phyloP scores from a whole-genome alignment of 1,140 invertebrate genomes.

The Euwallacea fornicatus region DNA sequence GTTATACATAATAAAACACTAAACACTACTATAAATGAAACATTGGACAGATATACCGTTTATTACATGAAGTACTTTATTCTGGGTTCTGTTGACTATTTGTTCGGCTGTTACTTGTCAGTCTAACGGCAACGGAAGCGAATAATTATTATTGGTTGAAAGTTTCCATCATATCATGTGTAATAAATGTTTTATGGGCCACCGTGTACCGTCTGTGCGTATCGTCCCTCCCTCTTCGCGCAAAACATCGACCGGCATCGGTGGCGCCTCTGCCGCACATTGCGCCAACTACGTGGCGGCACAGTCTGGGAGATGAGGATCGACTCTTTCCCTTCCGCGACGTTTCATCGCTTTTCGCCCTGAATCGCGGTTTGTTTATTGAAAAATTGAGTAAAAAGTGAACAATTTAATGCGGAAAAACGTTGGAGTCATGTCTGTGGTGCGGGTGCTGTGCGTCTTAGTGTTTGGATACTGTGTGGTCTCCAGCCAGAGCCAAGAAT shows the following conservation, averaged over 20 bases:
- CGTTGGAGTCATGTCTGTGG: constrained; percentile 28
- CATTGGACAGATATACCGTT: too few species aligned
- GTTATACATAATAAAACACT: too few species aligned
- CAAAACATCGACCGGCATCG: constrained; percentile 26
- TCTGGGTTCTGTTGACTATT: too few species aligned
- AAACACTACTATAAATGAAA: too few species aligned
- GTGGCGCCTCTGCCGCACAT: constrained; percentile 28
- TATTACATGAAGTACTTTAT: too few species aligned
- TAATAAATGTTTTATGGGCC: background rate
- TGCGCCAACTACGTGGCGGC: constrained; percentile 27
- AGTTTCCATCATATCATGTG: too few species aligned
- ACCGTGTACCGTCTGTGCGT: constrained; percentile 4
- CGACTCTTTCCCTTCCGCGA: constrained; percentile 31
- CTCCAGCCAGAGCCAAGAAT: constrained; percentile 31
- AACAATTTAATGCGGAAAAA: constrained; percentile 2
- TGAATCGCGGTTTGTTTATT: constrained; percentile 22
- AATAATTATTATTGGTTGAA: too few species aligned
- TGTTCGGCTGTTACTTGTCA: too few species aligned
- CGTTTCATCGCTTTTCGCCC: constrained; percentile 11
- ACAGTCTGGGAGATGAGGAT: constrained; percentile 24
- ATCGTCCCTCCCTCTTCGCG: constrained; percentile 10
- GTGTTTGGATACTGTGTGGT: constrained; percentile 35
- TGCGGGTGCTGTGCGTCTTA: constrained; percentile 33
- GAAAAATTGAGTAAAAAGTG: constrained; percentile 34
- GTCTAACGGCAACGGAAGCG: too few species aligned